Base-by-base conservation (phyloP, 2,797 vertebrate genomes). In the Melanotaenia pygmaea region DNA sequence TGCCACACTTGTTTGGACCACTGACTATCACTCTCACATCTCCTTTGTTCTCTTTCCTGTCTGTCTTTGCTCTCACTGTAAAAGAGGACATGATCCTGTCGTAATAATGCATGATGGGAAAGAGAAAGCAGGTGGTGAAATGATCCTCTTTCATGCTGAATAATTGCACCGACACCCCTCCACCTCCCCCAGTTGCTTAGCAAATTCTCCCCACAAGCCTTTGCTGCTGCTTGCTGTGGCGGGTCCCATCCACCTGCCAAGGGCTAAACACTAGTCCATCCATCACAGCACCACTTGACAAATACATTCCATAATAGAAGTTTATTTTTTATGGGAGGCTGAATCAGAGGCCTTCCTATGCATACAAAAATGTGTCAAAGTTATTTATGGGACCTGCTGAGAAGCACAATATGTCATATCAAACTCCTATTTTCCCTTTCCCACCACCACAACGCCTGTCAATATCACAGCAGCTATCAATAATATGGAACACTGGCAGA, bases 231-330 rank as follows among this genome's bases (percentile, higher is more conserved):
- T 90, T 85, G 87, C 91, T 86, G 80, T 77, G 82, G 87, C 80
- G 84, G 83, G 86, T 90, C 91, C 95, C 96, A 96, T 97, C 96
- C 94, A 96, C 96, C 97, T 98, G 98, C 98, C 98, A 98, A 94
- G 94, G 96, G 96, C 96, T 96, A 97, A 98, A 97, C 93, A 94
- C 95, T 92, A 96, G 95, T 95, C 97, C 97, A 99, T 99, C 98
- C 98, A 99, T 99, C 98, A 99, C 94, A 78, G 93, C 95, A 94
- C 96, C 96, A 97, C 97, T 98, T 99, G 98, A 99, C 98, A 99
- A 99, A 99, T 98, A 99, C 97, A 98, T 99, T 98, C 97, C 97
- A 99, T 99, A 99, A 99, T 99, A 98, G 97, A 99, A 99, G 98
- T 99, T 99, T 99, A 99, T 99, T 99, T 98, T 98, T 99, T 98